Evolutionary conservation across 1,140 invertebrate species (phyloP).

Genomic region (Cydia strobilella): DNA sequence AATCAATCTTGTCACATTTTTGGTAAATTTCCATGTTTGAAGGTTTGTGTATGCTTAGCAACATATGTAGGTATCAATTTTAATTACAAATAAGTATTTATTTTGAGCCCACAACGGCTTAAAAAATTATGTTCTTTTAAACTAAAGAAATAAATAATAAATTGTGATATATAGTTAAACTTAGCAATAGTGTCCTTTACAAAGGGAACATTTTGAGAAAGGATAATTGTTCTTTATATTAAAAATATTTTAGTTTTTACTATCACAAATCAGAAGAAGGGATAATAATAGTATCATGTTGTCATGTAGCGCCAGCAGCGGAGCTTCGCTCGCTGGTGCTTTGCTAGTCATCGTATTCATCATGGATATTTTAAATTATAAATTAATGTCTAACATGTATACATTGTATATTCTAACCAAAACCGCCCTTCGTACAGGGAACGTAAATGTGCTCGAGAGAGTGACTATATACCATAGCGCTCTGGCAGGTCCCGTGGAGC

Average conservation of each 20-base stretch:
- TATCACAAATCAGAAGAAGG: slow-evolving; percentile 64
- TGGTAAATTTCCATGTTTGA: not conserved
- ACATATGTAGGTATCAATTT: slow-evolving; percentile 37
- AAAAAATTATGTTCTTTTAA: slow-evolving; percentile 37
- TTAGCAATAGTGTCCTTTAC: slow-evolving; percentile 40
- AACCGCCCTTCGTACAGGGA: slow-evolving; percentile 50
- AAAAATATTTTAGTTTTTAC: slow-evolving; percentile 54
- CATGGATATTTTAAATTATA: slow-evolving; percentile 47
- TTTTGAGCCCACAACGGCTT: slow-evolving; percentile 58
- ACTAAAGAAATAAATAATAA: slow-evolving; percentile 59
- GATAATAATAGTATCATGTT: slow-evolving; percentile 62
- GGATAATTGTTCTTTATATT: slow-evolving; percentile 55
- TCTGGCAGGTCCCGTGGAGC: not conserved
- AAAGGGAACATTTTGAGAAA: slow-evolving; percentile 44
- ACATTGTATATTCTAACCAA: slow-evolving; percentile 53
- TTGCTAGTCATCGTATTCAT: slow-evolving; percentile 48
- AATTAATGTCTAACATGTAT: slow-evolving; percentile 56
- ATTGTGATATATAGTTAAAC: slow-evolving; percentile 52
- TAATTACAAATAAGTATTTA: slow-evolving; percentile 42
- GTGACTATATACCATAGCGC: slow-evolving; percentile 20
- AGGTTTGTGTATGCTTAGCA: not conserved
- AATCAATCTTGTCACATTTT: not conserved
- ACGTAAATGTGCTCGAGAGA: slow-evolving; percentile 5
- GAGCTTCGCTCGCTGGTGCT: slow-evolving; percentile 41
- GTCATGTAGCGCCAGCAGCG: slow-evolving; percentile 49